Evolutionary conservation across 1,140 invertebrate species (phyloP), one percentile per base, ranked within the genome.

Genomic region (Oedothorax gibbosus): DNA sequence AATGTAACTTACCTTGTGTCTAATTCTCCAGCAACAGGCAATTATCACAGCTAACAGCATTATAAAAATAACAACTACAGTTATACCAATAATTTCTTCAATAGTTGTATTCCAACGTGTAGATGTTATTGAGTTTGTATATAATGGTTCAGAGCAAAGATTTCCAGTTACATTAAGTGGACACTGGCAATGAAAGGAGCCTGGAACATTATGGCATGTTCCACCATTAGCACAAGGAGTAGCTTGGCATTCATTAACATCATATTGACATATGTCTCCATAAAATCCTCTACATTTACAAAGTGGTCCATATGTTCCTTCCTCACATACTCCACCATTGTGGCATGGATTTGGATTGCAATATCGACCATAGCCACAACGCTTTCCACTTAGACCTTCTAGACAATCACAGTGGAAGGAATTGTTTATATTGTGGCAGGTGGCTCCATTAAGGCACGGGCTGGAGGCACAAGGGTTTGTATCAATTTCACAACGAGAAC

Each of bases 381-480:
- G 92, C 64, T 89, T 89, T 9, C 92, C 92, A 81, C 88, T 89
- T 60, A 91, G 87, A 4, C 89, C 88, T 21, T 87, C 86, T 9
- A 87, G 87, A 88, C 91, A 92, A 51, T 89, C 88, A 85, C 91
- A 92, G 80, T 89, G 90, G n/a, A 86, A 86, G 10, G 87, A 88
- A 50, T 89, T 89, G 20, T 89, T 69, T 68, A 89, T 76, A 87
- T 90, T 91, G 69, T 89, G 87, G 90, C 95, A 96, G 73, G 92
- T 91, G 8, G 94, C 95, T 21, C 96, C 95, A 89, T 96, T 95
- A 7, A 97, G 92, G 90, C 97, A 99, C 0, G 97, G 97, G 14
- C 93, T 93, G 14, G 95, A 95, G 0, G 94, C 95, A 89, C 97
- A 99, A 7, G 97, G 96, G 90, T 98, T 95, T 11, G 93, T 93